Evolutionary conservation across 2,113 vertebrate species (phyloP).

Genomic region (Engraulis encrasicolus): DNA sequence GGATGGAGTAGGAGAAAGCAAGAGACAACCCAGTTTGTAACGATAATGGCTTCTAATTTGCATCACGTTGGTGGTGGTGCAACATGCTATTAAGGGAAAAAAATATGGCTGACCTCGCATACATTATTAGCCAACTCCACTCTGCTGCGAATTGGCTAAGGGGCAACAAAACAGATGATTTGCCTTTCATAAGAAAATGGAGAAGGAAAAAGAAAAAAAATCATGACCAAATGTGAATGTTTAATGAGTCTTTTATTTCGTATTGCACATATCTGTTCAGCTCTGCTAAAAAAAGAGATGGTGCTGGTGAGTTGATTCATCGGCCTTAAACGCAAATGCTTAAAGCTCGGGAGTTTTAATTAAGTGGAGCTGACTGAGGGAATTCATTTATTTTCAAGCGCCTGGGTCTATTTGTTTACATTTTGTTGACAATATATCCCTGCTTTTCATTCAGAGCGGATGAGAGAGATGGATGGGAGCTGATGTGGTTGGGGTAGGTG

Average conservation of each 20-base stretch:
- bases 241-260: conserved; percentile 39
- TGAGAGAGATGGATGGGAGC: neutral
- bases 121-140: neutral
- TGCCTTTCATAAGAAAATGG: neutral
- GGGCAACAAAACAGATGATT: conserved; percentile 5
- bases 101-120: neutral
- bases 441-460: conserved; percentile 33
- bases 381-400: conserved; percentile 41
- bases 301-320: neutral
- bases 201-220: neutral
- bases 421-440: conserved; percentile 46
- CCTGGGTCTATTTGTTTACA: conserved; percentile 62
- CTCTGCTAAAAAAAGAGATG: neutral
- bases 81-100: neutral
- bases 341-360: neutral
- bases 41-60: neutral
- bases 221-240: conserved; percentile 3
- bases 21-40: neutral
- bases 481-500: neutral
- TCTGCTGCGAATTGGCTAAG: neutral
- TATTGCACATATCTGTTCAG: conserved; percentile 13
- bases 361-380: neutral
- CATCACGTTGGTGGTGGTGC: neutral
- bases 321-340: conserved; percentile 3
- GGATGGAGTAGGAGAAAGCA: neutral